Percentiles rank a stretch among this genome's conserved stretches.
Conservation (phyloP, 2,113 vertebrate genomes). For the Bos taurus region ARS-UCD2.0 NC_037357.1:14140001-14140500, state of each 20-base stretch:
- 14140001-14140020: not conserved
- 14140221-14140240: not conserved
- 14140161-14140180: not conserved
- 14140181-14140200: not conserved
- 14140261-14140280: not conserved
- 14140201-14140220: not conserved
- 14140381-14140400: not conserved
- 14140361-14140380: not conserved
- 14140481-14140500: not conserved
- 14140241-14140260: not conserved
- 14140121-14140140: not conserved
- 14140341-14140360: slow-evolving; percentile 44
- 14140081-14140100: not conserved
- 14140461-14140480: not conserved
- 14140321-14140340: slow-evolving; percentile 1
- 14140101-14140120: not conserved
- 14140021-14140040: not conserved
- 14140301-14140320: slow-evolving; percentile 15
- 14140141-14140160: not conserved
- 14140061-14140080: not conserved
- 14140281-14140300: not conserved
- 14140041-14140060: not conserved
- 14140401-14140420: not conserved
- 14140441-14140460: not conserved
- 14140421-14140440: slow-evolving; percentile 14